Base-by-base conservation (phyloP, 2,888 invertebrate genomes). In the Rhodophaea formosa region DNA sequence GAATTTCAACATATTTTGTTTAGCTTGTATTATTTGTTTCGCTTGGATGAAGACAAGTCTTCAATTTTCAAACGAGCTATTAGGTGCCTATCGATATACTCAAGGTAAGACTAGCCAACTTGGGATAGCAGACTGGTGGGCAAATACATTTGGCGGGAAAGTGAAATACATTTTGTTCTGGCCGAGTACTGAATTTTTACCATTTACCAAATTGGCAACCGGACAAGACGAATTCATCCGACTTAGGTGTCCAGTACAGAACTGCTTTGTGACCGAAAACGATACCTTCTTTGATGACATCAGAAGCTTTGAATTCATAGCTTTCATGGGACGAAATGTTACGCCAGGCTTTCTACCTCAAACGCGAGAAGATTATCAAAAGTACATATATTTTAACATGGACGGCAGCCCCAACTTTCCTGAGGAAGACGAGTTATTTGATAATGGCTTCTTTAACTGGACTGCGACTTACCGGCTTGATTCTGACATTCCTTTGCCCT, bases 381-480 rank as follows among this genome's bases (percentile, higher is more conserved):
- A 7, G 23, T 46, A 46, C 10, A 46, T 46, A 23, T 46, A 12
- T n/a, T 23, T 46, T n/a, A 46, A 12, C 17, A 46, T 46, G 46
- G 23, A 46, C 6, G 23, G 46, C 7, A 46, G 17, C 17, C 10
- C 23, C 2, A 17, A 46, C 3, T 29, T 23, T 23, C 46, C 46
- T 12, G 23, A 8, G 1, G 46, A 46, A n/a, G 46, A 23, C 1
- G 6, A 23, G 10, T 17, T 23, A 10, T 77, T 77, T 1, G 70
- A 88, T 45, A n/a, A n/a, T 23, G 63, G 64, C 2, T 82, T 70
- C 58, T 86, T 86, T 52, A 86, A 87, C 56, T 85, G 85, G 84
- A 85, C 86, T 0, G 81, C 81, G 78, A 85, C 85, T 0, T 87
- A 76, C 56, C 77, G 60, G 61, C 62, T 86, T 8, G 72, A 81